phyloP scores from a whole-genome alignment of 2,888 invertebrate genomes.

The Lepas anatifera region DNA sequence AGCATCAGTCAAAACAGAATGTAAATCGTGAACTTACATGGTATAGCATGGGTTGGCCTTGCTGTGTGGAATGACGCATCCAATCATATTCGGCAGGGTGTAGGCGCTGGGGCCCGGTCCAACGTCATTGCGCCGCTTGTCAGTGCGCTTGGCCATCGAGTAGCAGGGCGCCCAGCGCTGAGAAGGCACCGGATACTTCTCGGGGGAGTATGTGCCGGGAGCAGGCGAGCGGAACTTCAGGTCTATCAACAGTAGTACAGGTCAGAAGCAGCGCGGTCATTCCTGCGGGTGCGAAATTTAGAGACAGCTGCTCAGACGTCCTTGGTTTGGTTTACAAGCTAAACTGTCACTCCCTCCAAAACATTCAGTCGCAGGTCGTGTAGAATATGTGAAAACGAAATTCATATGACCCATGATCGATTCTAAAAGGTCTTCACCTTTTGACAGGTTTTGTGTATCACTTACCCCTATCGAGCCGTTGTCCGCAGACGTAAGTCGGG shows the following conservation, averaged over 20 bases:
- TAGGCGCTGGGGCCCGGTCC: background rate
- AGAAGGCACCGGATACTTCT: background rate
- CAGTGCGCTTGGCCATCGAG: background rate
- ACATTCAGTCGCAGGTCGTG: too few relatives aligned
- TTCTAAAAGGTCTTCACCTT: too few relatives aligned
- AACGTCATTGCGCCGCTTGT: background rate
- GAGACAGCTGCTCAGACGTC: too few relatives aligned
- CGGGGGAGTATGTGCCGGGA: background rate
- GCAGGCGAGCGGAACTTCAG: background rate
- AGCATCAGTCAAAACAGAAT: too few relatives aligned
- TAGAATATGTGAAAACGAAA: too few relatives aligned
- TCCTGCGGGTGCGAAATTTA: too few relatives aligned
- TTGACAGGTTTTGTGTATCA: too few relatives aligned
- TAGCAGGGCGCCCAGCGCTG: conserved; percentile 5
- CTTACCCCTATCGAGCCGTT: background rate
- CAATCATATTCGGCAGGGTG: background rate
- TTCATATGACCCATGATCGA: too few relatives aligned
- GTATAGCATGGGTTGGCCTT: background rate
- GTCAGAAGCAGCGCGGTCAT: too few relatives aligned
- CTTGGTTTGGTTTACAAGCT: too few relatives aligned
- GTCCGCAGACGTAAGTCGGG: background rate
- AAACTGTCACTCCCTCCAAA: too few relatives aligned
- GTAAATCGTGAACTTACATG: background rate
- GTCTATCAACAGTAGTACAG: background rate
- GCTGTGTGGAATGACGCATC: background rate